These are phyloP conservation scores for Turnix velox DNA, from an alignment of 2,113 vertebrate species.

Conservation along the genomic window DNA sequence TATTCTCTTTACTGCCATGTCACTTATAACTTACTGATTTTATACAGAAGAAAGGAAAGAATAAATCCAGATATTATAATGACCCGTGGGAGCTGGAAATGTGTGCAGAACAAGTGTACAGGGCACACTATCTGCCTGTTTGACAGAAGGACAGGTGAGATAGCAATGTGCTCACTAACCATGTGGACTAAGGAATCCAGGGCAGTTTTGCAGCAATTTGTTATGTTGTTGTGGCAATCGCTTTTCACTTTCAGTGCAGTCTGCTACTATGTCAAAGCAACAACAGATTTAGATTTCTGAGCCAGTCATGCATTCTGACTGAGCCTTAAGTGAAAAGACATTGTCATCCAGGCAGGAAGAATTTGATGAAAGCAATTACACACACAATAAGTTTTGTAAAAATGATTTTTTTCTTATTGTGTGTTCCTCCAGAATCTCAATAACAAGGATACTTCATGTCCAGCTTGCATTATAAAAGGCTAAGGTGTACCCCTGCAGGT, in stretches of 20 bases:
- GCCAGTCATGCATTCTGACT: neutral
- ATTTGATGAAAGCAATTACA: neutral
- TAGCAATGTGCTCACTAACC: neutral
- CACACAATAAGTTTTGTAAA: neutral
- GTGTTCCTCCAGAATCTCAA: neutral
- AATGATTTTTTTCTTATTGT: neutral
- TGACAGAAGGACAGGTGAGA: neutral
- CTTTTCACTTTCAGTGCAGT: neutral
- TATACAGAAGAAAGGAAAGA: neutral
- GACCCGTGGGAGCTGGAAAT: neutral
- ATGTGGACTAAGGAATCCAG: neutral
- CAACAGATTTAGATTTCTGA: neutral
- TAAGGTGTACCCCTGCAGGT: neutral
- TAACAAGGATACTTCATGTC: neutral
- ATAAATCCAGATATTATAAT: neutral
- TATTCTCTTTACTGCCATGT: neutral
- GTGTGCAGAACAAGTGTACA: neutral
- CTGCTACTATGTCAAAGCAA: neutral
- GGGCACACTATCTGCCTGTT: fast-evolving
- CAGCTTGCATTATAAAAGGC: neutral
- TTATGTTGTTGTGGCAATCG: neutral
- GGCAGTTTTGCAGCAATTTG: neutral
- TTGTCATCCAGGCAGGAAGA: neutral
- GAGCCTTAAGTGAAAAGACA: neutral
- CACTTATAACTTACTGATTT: neutral